Base-by-base conservation (phyloP, 2,797 vertebrate genomes). In the Hybognathus amarus region DNA sequence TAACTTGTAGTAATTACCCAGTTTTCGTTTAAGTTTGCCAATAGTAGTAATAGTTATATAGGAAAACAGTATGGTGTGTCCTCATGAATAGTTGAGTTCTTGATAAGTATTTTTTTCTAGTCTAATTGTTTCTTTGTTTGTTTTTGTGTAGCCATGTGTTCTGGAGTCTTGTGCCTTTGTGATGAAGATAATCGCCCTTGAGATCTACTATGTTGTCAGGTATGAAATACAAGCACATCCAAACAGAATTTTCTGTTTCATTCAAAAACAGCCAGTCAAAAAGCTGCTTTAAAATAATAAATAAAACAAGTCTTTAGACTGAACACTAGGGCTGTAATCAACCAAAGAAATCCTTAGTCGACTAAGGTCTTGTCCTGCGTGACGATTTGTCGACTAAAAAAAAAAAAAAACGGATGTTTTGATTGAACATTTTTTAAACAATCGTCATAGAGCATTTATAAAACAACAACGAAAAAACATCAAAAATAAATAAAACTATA, bases 161-260 rank as follows among this genome's bases (percentile, higher is more conserved):
- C 93, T 99, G 92, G 98, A 99, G 90, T 98, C 97, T 1, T 99
- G 98, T 89, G 97, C 98, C 59, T 98, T 99, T 78, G 97, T 97
- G 84, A 98, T 99, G 97, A 99, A 98, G 92, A 99, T 99, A 45
- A 96, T 99, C 52, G 97, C 97, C 79, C 93, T 99, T 88, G 98
- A 99, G 93, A 97, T 99, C 92, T 97, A 97, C 93, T 98, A 98
- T 50, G 97, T 97, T 52, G 96, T 97, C 91, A 96, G 97, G 98
- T 99, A 93, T 94, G 20, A 85, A 68, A 68, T 59, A 68, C 38
- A 38, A 30, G 6, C 22, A 33, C 18, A 1, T 24, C 24, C 20
- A 45, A 54, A 45, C 17, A 17, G 69, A 9, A 33, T 20, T 33
- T 50, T 18, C 27, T 4, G 18, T 73, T 73, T 20, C 47, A 1